A percentile compares a stretch with the other conserved stretches of the same genome.
Evolutionary conservation across 2,113 vertebrate species (phyloP).

Genomic region (Sprattus sprattus): DNA sequence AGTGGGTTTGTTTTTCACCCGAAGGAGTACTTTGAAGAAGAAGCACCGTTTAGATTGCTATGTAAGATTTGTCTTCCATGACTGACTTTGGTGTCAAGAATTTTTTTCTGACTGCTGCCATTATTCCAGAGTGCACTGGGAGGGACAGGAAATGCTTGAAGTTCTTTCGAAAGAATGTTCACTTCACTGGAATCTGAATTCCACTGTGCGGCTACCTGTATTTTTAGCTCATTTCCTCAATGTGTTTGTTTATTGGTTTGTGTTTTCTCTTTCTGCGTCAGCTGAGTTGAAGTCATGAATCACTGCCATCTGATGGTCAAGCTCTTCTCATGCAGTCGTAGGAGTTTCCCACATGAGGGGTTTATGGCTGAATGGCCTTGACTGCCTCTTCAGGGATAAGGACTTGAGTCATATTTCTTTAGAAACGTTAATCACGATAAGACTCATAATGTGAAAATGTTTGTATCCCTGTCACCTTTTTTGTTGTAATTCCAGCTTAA

Average conservation of each 20-base stretch:
- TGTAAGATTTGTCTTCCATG: not conserved
- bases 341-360: not conserved
- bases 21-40: not conserved
- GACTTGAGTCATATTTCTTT: not conserved
- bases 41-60: not conserved
- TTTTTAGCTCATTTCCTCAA: not conserved
- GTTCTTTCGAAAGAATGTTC: slow-evolving; percentile 50
- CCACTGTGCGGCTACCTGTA: not conserved
- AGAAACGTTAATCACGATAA: not conserved
- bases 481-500: too few species aligned
- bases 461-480: not conserved
- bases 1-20: not conserved
- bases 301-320: slow-evolving; percentile 72
- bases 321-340: slow-evolving; percentile 59
- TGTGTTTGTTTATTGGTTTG: slow-evolving; percentile 7
- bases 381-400: not conserved
- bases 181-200: slow-evolving; percentile 49
- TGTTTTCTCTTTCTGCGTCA: slow-evolving; percentile 43
- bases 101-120: slow-evolving; percentile 59
- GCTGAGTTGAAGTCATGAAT: slow-evolving; percentile 14
- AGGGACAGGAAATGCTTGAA: slow-evolving; percentile 55
- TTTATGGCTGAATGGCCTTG: not conserved
- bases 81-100: not conserved
- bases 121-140: slow-evolving; percentile 45
- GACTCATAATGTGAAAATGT: not conserved